Evolutionary conservation across 2,113 vertebrate genomes (phyloP).

Genomic region (Tapirus terrestris): DNA sequence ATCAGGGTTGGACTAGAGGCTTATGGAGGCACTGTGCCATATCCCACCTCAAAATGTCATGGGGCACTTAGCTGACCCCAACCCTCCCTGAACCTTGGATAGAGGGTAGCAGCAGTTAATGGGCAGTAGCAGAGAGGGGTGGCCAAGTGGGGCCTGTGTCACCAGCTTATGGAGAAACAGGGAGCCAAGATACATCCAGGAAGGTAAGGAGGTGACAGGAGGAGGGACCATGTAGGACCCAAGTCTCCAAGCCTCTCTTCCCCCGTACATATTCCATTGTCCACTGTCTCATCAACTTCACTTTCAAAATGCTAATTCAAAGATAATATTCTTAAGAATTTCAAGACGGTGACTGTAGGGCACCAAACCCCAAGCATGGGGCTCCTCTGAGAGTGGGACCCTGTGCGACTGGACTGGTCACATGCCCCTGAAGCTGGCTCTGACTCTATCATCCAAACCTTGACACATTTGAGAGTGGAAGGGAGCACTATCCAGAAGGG

Average conservation of each 20-base stretch:
- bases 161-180: neutral
- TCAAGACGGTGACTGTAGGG: neutral
- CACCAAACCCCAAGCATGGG: neutral
- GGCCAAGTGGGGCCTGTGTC: neutral
- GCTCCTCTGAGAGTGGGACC: neutral
- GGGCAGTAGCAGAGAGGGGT: neutral
- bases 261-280: neutral
- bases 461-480: neutral
- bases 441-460: neutral
- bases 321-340: neutral
- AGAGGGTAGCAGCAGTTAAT: neutral
- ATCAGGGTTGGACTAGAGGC: neutral
- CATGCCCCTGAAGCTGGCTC: neutral
- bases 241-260: neutral
- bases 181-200: neutral
- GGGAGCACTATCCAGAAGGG: neutral
- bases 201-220: neutral
- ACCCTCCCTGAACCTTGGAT: rapidly evolving
- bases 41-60: neutral
- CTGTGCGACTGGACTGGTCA: no score
- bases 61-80: neutral
- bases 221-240: neutral
- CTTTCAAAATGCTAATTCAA: neutral
- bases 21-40: rapidly evolving
- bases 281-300: neutral